A percentile compares a stretch with the other conserved stretches of the same genome.
These are phyloP conservation scores for Prionailurus viverrinus DNA, from an alignment of 2,113 vertebrate species.

Conservation along the genomic window DNA sequence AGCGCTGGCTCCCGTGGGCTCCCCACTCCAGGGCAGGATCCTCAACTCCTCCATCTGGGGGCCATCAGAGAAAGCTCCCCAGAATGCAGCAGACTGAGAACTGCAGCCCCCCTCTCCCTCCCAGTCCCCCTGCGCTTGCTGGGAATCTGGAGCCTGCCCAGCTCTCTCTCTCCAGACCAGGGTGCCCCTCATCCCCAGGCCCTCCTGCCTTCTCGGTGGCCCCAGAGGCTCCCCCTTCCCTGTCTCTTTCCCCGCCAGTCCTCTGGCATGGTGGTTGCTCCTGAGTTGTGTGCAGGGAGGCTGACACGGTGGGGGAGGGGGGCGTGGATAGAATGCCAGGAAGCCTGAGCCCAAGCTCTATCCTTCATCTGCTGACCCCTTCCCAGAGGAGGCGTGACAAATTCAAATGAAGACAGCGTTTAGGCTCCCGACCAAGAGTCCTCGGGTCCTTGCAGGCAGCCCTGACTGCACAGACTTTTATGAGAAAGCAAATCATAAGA, in stretches of 20 bases:
- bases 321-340: too few species aligned
- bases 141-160: background rate
- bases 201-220: background rate
- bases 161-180: background rate
- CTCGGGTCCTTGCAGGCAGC: background rate
- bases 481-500: background rate
- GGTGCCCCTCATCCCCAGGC: background rate
- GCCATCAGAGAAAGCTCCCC: background rate
- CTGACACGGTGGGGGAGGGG: rapidly evolving
- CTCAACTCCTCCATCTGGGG: background rate
- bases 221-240: rapidly evolving
- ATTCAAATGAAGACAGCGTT: background rate
- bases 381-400: background rate
- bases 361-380: background rate
- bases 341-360: background rate
- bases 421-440: background rate
- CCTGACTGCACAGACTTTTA: background rate
- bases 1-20: background rate
- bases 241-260: background rate
- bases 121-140: background rate
- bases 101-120: background rate
- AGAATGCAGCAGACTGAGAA: background rate
- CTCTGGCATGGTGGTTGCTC: background rate
- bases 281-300: background rate
- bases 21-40: background rate